Conservation (phyloP, 2,888 invertebrate genomes). For the Quadroppia sp. region DNA sequence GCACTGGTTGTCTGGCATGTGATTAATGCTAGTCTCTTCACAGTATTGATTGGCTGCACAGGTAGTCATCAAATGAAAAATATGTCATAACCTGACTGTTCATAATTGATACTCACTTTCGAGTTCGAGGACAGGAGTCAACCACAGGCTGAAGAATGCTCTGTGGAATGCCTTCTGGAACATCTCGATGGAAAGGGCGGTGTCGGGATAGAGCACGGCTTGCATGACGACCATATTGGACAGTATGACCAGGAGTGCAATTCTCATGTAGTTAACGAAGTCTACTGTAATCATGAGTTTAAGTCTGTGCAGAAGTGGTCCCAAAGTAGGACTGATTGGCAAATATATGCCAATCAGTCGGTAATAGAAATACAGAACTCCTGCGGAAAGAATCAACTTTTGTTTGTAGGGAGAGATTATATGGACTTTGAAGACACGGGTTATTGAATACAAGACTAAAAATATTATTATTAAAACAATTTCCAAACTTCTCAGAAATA, state of each 20-base stretch:
- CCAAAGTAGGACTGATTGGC: conserved; percentile 54
- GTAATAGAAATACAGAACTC: conserved; percentile 56
- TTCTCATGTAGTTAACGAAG: conserved; percentile 52
- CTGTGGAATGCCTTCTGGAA: conserved; percentile 52
- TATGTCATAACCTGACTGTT: too few species aligned
- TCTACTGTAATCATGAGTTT: conserved; percentile 53
- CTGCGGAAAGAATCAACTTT: conserved; percentile 52
- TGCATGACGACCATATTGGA: conserved; percentile 52
- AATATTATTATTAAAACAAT: conserved; percentile 49
- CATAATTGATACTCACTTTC: background rate
- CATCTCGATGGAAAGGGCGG: conserved; percentile 50
- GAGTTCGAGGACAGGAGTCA: conserved; percentile 52
- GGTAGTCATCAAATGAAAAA: background rate
- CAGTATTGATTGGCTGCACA: background rate
- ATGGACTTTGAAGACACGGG: conserved; percentile 50
- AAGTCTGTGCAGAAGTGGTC: conserved; percentile 55
- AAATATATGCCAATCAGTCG: conserved; percentile 55
- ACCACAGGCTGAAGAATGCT: conserved; percentile 54
- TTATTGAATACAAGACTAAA: conserved; percentile 50
- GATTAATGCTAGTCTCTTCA: too few species aligned
- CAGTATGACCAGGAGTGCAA: conserved; percentile 52
- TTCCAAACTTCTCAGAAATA: conserved; percentile 49
- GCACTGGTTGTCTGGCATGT: conserved; percentile 1
- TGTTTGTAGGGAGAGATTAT: conserved; percentile 50
- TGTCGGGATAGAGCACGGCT: conserved; percentile 55